phyloP scores from a whole-genome alignment of 2,888 invertebrate species.

The Mechanitis mazaeus region DNA sequence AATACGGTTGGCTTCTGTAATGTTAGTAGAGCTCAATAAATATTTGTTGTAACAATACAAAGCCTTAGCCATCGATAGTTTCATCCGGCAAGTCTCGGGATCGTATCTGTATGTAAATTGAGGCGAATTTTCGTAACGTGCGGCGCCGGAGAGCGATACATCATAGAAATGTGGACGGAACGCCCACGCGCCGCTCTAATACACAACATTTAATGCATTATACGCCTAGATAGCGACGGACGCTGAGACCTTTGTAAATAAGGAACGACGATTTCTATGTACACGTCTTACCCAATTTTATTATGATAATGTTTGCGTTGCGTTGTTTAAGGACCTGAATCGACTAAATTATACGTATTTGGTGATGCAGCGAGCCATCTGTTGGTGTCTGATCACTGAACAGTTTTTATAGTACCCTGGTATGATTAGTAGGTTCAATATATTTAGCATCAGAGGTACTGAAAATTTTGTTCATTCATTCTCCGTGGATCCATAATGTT shows the following conservation, averaged over 20 bases:
- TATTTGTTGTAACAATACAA: constrained; percentile 52
- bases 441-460: constrained; percentile 41
- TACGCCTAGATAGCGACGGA: constrained; percentile 31
- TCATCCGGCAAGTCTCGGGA: constrained; percentile 42
- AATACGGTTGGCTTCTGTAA: constrained; percentile 34
- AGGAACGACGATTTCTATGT: constrained; percentile 33
- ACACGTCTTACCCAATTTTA: constrained; percentile 24
- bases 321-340: constrained; percentile 18
- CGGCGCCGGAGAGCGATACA: constrained; percentile 64
- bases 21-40: constrained; percentile 51
- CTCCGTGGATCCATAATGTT: constrained; percentile 9
- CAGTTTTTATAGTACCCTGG: constrained; percentile 21
- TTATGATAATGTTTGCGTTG: constrained; percentile 31
- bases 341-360: constrained; percentile 25
- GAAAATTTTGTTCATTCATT: constrained; percentile 39
- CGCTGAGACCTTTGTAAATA: constrained; percentile 32
- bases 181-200: constrained; percentile 63
- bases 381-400: constrained; percentile 7
- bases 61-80: constrained; percentile 43
- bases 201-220: constrained; percentile 53
- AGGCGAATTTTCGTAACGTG: constrained; percentile 67
- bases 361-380: constrained; percentile 17
- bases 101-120: constrained; percentile 68
- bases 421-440: constrained; percentile 26
- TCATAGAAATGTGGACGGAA: constrained; percentile 73